Evolutionary conservation across 1,140 invertebrate species (phyloP).

Genomic region (Lutraria rhynchaena): DNA sequence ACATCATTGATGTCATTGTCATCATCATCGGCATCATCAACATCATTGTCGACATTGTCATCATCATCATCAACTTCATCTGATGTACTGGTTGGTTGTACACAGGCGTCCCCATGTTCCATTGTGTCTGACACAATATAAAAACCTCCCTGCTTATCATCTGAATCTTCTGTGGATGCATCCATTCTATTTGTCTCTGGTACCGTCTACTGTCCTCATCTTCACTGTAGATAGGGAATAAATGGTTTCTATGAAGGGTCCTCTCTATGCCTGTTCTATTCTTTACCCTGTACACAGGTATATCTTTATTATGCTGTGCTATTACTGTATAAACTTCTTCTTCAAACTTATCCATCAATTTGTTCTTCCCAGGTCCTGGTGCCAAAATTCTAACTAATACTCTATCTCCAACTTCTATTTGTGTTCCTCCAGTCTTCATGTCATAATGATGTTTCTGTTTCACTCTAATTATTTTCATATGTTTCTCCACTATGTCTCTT

Average conservation of each 20-base stretch:
- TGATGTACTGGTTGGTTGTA: no score
- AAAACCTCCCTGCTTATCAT: not conserved
- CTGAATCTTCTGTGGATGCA: not conserved
- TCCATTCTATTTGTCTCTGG: not conserved
- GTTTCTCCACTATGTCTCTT: not conserved
- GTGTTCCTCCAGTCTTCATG: not conserved
- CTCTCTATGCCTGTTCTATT: not conserved
- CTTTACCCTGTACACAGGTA: conserved; percentile 8
- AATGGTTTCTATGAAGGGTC: conserved; percentile 14
- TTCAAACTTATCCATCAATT: conserved; percentile 18
- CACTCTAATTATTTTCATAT: not conserved
- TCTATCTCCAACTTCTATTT: not conserved
- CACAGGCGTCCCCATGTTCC: not conserved
- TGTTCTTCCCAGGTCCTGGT: conserved; percentile 5
- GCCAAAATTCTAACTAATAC: conserved; percentile 17
- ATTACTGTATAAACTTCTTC: conserved; percentile 14
- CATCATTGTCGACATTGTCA: no score
- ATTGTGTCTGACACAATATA: not conserved
- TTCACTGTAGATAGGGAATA: not conserved
- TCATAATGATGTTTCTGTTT: conserved; percentile 15
- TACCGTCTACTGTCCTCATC: not conserved
- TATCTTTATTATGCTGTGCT: conserved; percentile 1
- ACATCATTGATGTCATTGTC: not conserved
- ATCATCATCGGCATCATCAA: not conserved
- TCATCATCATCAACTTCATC: no score